Percentiles rank a stretch among this genome's conserved stretches.
These are phyloP conservation scores for Anabas testudineus DNA, from an alignment of 2,797 vertebrate genomes.

Conservation along the genomic window DNA sequence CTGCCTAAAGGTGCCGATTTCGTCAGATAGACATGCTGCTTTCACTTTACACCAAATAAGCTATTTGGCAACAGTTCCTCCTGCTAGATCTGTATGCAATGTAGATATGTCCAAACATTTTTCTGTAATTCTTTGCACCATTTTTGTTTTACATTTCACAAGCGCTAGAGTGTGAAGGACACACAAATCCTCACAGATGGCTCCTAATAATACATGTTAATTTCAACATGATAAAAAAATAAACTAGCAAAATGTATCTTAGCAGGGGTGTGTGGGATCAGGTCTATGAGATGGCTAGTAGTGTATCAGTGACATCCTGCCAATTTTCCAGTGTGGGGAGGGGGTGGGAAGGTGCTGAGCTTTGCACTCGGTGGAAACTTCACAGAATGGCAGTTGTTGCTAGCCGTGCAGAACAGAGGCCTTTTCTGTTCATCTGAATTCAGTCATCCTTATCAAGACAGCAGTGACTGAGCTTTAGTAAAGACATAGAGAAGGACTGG, in stretches of 20 bases:
- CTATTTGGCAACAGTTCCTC: neutral
- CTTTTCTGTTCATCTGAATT: conserved; percentile 73
- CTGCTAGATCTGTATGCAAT: neutral
- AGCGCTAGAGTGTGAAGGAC: conserved; percentile 61
- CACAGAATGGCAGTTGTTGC: conserved; percentile 53
- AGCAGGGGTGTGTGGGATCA: conserved; percentile 34
- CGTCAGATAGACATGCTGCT: conserved; percentile 13
- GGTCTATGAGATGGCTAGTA: conserved; percentile 31
- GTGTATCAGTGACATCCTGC: conserved; percentile 55
- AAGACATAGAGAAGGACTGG: conserved; percentile 42
- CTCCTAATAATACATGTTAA: conserved; percentile 51
- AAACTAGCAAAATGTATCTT: conserved; percentile 57
- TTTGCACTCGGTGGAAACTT: conserved; percentile 64
- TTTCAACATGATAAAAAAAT: conserved; percentile 61
- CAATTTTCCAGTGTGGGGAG: conserved; percentile 38
- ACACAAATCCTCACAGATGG: conserved; percentile 61
- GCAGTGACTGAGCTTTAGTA: conserved; percentile 60
- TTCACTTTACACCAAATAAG: conserved; percentile 12
- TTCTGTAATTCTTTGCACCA: conserved; percentile 30
- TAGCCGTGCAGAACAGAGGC: conserved; percentile 70
- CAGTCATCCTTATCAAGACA: conserved; percentile 71
- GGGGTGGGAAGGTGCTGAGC: conserved; percentile 58
- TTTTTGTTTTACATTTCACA: conserved; percentile 48
- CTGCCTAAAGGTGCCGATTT: conserved; percentile 18
- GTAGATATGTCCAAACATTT: conserved; percentile 5